These are phyloP conservation scores for Bothrops alternatus DNA, from an alignment of 2,797 vertebrate genomes.

Conservation along the genomic window DNA sequence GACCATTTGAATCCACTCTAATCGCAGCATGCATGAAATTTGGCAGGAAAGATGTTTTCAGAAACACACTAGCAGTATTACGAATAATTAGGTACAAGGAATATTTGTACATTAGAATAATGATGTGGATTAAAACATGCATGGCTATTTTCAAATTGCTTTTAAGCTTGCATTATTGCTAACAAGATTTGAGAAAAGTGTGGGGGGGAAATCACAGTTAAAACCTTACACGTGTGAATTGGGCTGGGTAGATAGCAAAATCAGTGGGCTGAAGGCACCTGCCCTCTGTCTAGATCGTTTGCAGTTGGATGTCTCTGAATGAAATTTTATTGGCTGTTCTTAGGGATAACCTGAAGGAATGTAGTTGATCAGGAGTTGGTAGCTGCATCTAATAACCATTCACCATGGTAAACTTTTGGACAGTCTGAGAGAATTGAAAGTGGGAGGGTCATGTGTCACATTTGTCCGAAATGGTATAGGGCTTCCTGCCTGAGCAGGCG, in stretches of 20 bases:
- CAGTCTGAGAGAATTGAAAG: neutral
- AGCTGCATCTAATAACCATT: neutral
- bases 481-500: too few relatives aligned
- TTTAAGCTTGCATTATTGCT: neutral
- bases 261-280: neutral
- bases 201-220: neutral
- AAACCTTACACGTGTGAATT: neutral
- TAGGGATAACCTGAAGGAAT: neutral
- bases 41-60: conserved; percentile 7
- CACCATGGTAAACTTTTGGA: neutral
- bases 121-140: neutral
- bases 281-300: neutral
- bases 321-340: neutral
- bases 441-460: neutral
- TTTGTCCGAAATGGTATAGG: too few relatives aligned
- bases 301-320: neutral
- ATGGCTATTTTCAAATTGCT: neutral
- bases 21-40: neutral
- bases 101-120: neutral
- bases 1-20: neutral
- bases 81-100: neutral
- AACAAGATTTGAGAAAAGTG: neutral
- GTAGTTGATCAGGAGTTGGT: neutral
- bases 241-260: neutral
- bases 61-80: neutral